phyloP scores from a whole-genome alignment of 2,888 invertebrate genomes.

The Syrista parreyssii region DNA sequence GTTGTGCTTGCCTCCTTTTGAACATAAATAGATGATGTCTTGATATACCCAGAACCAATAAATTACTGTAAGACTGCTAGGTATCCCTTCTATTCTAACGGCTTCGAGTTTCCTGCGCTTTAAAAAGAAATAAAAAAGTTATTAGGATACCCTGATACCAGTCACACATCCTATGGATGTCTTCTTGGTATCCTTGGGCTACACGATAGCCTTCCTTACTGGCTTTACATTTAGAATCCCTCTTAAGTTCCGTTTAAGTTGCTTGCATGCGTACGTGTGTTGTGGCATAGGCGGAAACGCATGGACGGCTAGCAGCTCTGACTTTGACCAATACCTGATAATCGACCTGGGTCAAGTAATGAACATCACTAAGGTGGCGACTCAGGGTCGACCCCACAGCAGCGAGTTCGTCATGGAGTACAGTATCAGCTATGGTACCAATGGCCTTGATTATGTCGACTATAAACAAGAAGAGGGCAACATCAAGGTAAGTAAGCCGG shows the following conservation, averaged over 20 bases:
- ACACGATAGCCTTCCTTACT: not conserved
- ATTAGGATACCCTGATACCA: not conserved
- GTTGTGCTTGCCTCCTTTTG: not conserved
- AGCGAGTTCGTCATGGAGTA: slow-evolving; percentile 95
- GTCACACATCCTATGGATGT: too few species aligned
- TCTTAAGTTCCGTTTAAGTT: slow-evolving; percentile 53
- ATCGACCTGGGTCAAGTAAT: slow-evolving; percentile 89
- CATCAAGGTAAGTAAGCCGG: slow-evolving; percentile 78
- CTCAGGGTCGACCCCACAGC: slow-evolving; percentile 90
- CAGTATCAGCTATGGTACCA: slow-evolving; percentile 91
- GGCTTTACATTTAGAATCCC: not conserved
- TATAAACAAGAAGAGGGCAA: slow-evolving; percentile 92
- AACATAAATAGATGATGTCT: not conserved
- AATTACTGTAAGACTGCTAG: not conserved
- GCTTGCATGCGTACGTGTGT: slow-evolving; percentile 61
- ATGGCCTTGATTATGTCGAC: slow-evolving; percentile 88
- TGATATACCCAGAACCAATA: not conserved
- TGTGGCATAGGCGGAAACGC: slow-evolving; percentile 83
- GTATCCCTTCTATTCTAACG: not conserved
- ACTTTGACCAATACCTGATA: slow-evolving; percentile 92
- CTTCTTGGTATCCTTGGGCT: not conserved
- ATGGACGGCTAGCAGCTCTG: slow-evolving; percentile 91
- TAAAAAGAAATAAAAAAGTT: not conserved
- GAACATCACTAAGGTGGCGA: slow-evolving; percentile 89
- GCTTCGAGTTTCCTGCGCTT: not conserved